Evolutionary conservation across 1,140 invertebrate species (phyloP).

Genomic region (Listronotus oregonensis): DNA sequence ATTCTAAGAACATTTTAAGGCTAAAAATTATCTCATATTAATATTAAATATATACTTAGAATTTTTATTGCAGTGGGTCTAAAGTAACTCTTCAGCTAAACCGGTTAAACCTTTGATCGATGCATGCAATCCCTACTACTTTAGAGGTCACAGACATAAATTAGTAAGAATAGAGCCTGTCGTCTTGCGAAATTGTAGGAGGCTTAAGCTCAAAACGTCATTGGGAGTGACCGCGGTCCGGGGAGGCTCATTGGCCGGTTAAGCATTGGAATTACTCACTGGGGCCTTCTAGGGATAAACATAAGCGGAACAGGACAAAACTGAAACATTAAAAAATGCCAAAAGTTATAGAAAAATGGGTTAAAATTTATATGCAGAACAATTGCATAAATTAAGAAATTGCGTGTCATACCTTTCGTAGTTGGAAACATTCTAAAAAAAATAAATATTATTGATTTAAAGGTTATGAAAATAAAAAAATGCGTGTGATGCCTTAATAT

Average conservation of each 20-base stretch:
- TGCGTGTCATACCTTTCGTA: too few species aligned
- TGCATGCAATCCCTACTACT: constrained; percentile 25
- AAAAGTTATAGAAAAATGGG: too few species aligned
- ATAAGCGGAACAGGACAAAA: constrained; percentile 6
- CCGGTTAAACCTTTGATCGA: constrained; percentile 25
- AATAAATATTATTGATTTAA: too few species aligned
- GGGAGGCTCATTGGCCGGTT: constrained; percentile 11
- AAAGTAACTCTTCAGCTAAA: constrained; percentile 17
- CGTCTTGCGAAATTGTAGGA: constrained; percentile 21
- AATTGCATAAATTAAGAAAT: too few species aligned
- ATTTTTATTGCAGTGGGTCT: not conserved
- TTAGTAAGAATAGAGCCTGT: constrained; percentile 29
- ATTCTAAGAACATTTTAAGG: too few species aligned
- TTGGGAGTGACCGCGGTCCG: constrained; percentile 17
- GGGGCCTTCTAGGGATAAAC: constrained; percentile 12
- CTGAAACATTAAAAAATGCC: too few species aligned
- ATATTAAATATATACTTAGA: not conserved
- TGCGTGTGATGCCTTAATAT: too few species aligned
- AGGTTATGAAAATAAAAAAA: too few species aligned
- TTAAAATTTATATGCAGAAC: too few species aligned
- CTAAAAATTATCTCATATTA: too few species aligned
- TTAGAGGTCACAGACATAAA: constrained; percentile 22
- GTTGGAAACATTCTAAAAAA: too few species aligned
- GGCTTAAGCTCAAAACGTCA: constrained; percentile 27
- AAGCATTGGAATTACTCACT: constrained; percentile 23